These are phyloP conservation scores for Aphaenogaster ashmeadi DNA, from an alignment of 1,140 invertebrate species.

Conservation along the genomic window DNA sequence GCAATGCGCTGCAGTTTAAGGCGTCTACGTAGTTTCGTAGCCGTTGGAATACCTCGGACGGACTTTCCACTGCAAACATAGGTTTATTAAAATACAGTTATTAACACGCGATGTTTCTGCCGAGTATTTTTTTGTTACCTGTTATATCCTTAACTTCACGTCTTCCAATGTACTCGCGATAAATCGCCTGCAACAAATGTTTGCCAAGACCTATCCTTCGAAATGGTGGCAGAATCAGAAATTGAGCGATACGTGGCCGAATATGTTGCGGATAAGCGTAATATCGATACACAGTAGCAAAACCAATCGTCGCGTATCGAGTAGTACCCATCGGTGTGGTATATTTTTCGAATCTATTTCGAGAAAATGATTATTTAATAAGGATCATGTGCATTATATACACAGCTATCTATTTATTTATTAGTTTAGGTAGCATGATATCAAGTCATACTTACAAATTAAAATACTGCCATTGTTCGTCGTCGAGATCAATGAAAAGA, in stretches of 20 bases:
- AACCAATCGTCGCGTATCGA: conserved; percentile 94
- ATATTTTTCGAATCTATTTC: conserved; percentile 94
- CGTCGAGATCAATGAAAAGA: conserved; percentile 96
- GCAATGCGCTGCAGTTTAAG: conserved; percentile 91
- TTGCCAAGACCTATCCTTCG: conserved; percentile 95
- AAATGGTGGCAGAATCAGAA: conserved; percentile 96
- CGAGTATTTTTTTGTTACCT: conserved; percentile 86
- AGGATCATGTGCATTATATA: neutral
- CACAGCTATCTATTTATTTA: neutral
- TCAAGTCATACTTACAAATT: conserved; percentile 90
- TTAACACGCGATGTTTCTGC: neutral
- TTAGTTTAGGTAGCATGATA: neutral
- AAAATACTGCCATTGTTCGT: conserved; percentile 97
- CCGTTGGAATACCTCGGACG: conserved; percentile 95
- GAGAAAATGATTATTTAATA: conserved; percentile 54
- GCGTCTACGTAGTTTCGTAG: conserved; percentile 96
- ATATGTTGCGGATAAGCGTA: conserved; percentile 96
- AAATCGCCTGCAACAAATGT: conserved; percentile 92
- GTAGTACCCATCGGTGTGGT: conserved; percentile 88
- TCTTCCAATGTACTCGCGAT: conserved; percentile 91
- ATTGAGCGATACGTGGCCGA: conserved; percentile 96
- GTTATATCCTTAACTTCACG: conserved; percentile 95
- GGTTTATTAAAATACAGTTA: conserved; percentile 35
- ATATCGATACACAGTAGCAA: conserved; percentile 97
- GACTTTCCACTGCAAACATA: conserved; percentile 93